Evolutionary conservation across 2,113 vertebrate genomes (phyloP).

Genomic region (Silurus glanis): DNA sequence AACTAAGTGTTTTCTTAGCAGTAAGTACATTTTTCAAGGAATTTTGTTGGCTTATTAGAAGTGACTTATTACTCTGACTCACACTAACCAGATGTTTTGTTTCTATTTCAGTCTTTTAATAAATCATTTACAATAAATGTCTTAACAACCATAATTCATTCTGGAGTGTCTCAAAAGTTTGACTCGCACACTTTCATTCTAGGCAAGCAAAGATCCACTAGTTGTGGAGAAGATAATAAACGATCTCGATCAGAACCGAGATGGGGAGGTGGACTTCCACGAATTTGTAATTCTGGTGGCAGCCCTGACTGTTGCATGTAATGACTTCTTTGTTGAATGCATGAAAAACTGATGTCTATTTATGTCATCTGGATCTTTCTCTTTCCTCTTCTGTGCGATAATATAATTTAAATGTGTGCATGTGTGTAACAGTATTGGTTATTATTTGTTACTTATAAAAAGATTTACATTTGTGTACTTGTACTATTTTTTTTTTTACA

Average conservation of each 20-base stretch:
- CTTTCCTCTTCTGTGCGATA: not conserved
- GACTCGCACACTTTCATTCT: not conserved
- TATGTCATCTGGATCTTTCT: not conserved
- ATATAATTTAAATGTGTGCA: conserved; percentile 10
- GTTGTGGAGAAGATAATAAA: conserved; percentile 86
- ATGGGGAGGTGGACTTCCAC: conserved; percentile 90
- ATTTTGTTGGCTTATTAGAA: not conserved
- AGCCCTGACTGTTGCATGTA: conserved; percentile 85
- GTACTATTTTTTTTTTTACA: not conserved
- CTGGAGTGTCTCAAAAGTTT: not conserved
- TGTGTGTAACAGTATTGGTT: not conserved
- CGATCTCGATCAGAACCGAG: conserved; percentile 85
- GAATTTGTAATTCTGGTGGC: conserved; percentile 90
- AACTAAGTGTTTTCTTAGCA: conserved; percentile 78
- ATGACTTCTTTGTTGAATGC: conserved; percentile 79
- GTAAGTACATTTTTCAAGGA: conserved; percentile 67
- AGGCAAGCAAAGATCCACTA: conserved; percentile 77
- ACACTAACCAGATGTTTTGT: no score
- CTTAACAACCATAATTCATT: not conserved
- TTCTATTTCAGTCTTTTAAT: not conserved
- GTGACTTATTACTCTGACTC: not conserved
- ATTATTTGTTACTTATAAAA: not conserved
- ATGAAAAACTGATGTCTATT: conserved; percentile 37
- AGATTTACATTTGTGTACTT: not conserved
- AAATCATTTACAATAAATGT: not conserved